These are phyloP conservation scores for Stenotaenia linearis DNA, from an alignment of 2,888 invertebrate species.

Conservation along the genomic window DNA sequence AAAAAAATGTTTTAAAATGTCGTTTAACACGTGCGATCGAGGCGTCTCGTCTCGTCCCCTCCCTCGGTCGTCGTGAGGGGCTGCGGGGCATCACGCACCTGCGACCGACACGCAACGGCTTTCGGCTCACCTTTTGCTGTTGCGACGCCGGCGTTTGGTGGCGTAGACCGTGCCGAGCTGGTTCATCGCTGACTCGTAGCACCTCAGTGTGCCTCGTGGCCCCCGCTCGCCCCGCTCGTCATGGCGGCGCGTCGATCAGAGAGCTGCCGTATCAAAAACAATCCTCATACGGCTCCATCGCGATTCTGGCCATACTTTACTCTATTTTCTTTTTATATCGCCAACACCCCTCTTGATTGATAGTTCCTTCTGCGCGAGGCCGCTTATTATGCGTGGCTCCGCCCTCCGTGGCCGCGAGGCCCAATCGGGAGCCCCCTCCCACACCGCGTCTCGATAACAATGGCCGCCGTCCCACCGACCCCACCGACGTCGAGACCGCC, in stretches of 20 bases:
- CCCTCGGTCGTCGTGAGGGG: neutral
- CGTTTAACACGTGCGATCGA: neutral
- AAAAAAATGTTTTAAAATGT: conserved; percentile 14
- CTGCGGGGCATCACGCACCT: conserved; percentile 22
- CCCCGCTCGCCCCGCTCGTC: neutral
- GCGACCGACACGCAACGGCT: conserved; percentile 30
- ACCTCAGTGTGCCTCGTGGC: neutral
- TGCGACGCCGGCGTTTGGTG: conserved; percentile 87
- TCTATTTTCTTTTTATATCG: conserved; percentile 34
- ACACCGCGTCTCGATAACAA: conserved; percentile 6
- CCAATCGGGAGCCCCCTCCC: neutral
- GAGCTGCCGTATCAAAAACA: conserved; percentile 4
- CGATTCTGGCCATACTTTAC: conserved; percentile 33
- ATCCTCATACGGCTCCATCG: conserved; percentile 32
- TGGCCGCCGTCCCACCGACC: neutral
- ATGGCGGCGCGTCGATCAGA: neutral
- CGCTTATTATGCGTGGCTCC: conserved; percentile 30
- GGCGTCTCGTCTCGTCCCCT: neutral
- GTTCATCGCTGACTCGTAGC: conserved; percentile 56
- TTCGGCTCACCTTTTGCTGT: conserved; percentile 82
- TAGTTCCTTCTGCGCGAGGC: conserved; percentile 17
- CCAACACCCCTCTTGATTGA: conserved; percentile 32
- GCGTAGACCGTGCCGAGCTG: conserved; percentile 95
- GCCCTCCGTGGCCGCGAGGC: neutral
- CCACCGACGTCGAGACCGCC: neutral